Base-by-base conservation (phyloP, 2,888 invertebrate species). In the Diadegma fenestrale region DNA sequence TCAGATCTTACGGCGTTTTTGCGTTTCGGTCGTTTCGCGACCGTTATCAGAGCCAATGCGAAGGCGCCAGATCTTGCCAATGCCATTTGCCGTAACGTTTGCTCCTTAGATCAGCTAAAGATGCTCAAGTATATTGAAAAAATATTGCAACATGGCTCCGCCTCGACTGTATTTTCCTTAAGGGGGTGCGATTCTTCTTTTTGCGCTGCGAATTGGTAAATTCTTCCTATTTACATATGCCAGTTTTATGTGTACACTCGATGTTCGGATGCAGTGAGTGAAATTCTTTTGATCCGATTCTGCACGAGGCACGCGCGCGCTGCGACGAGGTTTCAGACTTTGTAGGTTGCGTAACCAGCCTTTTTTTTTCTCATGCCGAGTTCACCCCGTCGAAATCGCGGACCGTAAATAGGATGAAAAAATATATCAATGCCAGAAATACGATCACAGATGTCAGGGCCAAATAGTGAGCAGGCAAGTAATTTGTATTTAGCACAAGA, bases 401-500 rank as follows among this genome's bases (percentile, higher is more conserved):
- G 33, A 26, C 17, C 54, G 58, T 45, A 43, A 48, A 22, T 45
- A 68, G 14, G 37, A 33, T 54, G 45, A 43, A 71, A 71, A 43
- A 45, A 76, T 43, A 68, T 30, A 45, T 14, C 48, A 58, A 82
- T 30, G 41, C 41, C 41, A 64, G 12, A 19, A 69, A 66, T 37
- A 30, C 43, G 14, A 37, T 22, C 58, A 63, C 37, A 61, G 26
- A 8, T 58, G 63, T 22, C 51, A 41, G 5, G 51, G 64, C 33
- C 37, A 19, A 64, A 37, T 33, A 82, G 73, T 33, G 51, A 68
- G 71, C 72, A 66, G 73, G 77, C 71, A 86, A 79, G 77, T 84
- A 87, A 87, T 88, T 87, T 87, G 87, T 87, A 88, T 88, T 88
- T 87, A 80, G 82, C 85, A 86, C 85, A 33, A 76, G 71, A 84